Evolutionary conservation across 2,888 invertebrate genomes (phyloP), one percentile per base, ranked within the genome.

Genomic region (Ferrisia virgata): DNA sequence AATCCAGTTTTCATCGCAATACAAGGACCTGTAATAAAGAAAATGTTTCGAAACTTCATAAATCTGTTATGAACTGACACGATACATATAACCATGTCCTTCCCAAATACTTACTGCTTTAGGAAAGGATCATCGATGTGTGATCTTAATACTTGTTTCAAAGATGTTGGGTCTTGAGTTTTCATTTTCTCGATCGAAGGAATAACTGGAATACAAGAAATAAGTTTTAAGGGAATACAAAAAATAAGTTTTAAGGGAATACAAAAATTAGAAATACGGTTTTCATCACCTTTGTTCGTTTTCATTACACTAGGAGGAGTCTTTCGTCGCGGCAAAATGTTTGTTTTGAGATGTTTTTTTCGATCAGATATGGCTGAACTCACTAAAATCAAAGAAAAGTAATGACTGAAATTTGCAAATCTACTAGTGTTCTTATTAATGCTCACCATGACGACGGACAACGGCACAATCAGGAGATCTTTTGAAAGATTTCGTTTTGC

Each of bases 1-100:
- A 0, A 95, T 90, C 87, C 93, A 93, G 79, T 87, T 86, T 25
- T 85, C 33, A 78, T 86, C 86, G 43, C 85, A 84, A 69, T 85
- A 86, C 18, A 85, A 47, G 25, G 85, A 76, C 72, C 86, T 86
- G 43, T n/a, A 81, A 85, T 18, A n/a, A 36, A 9, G 39, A 1
- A 31, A 53, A 25, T 15, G 25, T 69, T 0, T 28, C 25, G 28
- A 31, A 69, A 53, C 4, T 18, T n/a, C 33, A 72, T 33, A 18
- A 1, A 33, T 18, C 18, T 28, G 18, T 3, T n/a, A 76, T 76
- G 36, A 76, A n/a, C n/a, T n/a, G n/a, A 13, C 39, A 39, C 15
- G 2, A n/a, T 25, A 40, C 1, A 39, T 31, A 4, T 5, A 31
- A 15, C 5, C 15, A 8, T 69, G 25, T 9, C 4, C 9, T 13